Evolutionary conservation across 2,797 vertebrate species (phyloP).

Genomic region (Crenichthys baileyi): DNA sequence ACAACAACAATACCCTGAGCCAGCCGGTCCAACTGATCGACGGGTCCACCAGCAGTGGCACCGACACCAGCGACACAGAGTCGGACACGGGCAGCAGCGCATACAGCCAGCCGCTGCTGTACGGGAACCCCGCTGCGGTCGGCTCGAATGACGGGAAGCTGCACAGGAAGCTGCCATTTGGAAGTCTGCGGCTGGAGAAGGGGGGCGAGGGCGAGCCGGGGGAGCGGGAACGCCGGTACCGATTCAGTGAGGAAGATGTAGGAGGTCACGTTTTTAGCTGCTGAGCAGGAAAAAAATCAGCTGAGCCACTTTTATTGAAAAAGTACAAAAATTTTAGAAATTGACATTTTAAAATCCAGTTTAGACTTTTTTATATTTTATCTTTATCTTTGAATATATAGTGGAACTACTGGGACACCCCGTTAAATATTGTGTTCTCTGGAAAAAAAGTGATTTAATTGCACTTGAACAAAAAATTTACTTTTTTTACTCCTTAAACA

Average conservation of each 20-base stretch:
- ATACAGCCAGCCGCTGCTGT: slow-evolving; percentile 82
- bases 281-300: slow-evolving; percentile 42
- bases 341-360: neutral
- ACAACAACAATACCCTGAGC: slow-evolving; percentile 49
- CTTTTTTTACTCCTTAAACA: neutral
- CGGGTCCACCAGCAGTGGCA: slow-evolving; percentile 89
- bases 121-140: slow-evolving; percentile 82
- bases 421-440: neutral
- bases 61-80: slow-evolving; percentile 90
- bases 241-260: slow-evolving; percentile 82
- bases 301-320: neutral
- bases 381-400: neutral
- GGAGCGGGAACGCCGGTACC: slow-evolving; percentile 73
- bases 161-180: slow-evolving; percentile 79
- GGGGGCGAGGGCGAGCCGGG: slow-evolving; percentile 37
- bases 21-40: slow-evolving; percentile 85
- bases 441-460: neutral
- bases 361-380: neutral
- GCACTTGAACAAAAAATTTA: neutral
- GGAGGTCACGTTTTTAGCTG: slow-evolving; percentile 81
- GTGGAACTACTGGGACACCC: neutral
- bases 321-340: neutral
- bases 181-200: slow-evolving; percentile 82
- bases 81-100: slow-evolving; percentile 83
- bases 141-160: slow-evolving; percentile 70